phyloP scores from a whole-genome alignment of 2,888 invertebrate genomes.

The Pristionchus fissidentatus region DNA sequence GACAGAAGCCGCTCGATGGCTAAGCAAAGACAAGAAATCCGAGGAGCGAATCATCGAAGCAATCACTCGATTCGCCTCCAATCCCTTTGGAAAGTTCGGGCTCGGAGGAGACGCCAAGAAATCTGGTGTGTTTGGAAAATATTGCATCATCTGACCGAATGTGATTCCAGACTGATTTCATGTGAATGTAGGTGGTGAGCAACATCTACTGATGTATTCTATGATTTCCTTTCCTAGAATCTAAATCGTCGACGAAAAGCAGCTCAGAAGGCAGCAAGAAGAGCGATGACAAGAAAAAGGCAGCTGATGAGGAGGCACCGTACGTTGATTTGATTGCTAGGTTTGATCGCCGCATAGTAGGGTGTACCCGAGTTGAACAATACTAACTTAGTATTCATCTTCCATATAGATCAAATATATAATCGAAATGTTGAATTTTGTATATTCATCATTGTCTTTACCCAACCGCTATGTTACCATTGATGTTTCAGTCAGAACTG shows the following conservation, averaged over 20 bases:
- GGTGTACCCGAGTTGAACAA: not conserved
- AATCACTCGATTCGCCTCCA: constrained; percentile 28
- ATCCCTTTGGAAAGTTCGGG: constrained; percentile 36
- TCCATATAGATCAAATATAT: too few relatives aligned
- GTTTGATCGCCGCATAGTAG: not conserved
- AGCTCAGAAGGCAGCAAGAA: constrained; percentile 15
- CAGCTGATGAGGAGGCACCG: constrained; percentile 1
- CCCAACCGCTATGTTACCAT: not conserved
- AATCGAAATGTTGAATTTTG: not conserved
- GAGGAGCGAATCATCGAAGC: constrained; percentile 58
- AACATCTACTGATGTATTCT: not conserved
- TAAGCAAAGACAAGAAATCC: constrained; percentile 59
- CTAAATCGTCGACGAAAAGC: not conserved
- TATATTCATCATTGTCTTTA: not conserved
- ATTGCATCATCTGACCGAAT: constrained; percentile 31
- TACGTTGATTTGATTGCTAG: not conserved
- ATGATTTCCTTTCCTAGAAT: not conserved
- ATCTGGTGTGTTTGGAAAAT: not conserved
- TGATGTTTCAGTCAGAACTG: constrained; percentile 52
- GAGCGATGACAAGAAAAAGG: constrained; percentile 28
- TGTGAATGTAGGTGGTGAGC: too few relatives aligned
- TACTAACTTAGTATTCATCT: too few relatives aligned
- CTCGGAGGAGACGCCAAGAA: constrained; percentile 11
- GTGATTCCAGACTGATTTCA: too few relatives aligned
- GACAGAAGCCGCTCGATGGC: constrained; percentile 44